Evolutionary conservation across 2,113 vertebrate species (phyloP), one percentile per base, ranked within the genome.

Genomic region (Petrocephalus microphthalmus): DNA sequence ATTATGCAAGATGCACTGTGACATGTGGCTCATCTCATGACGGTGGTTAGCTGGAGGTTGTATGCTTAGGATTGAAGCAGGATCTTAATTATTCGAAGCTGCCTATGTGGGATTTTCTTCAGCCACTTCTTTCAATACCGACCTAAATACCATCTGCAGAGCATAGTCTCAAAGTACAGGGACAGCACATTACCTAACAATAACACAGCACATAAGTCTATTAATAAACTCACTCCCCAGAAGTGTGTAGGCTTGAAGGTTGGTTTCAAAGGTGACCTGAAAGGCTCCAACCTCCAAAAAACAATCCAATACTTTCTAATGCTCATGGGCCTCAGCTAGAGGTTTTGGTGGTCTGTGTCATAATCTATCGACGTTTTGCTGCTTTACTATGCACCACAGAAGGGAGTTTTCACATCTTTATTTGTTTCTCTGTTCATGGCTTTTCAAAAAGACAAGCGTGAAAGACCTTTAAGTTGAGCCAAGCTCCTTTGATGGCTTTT

Each of bases 41-140:
- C 84, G 78, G 57, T 88, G 52, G 89, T 60, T 87, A 57, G 88
- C 89, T 85, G 87, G 37, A 22, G 56, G 5, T 82, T 56, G 49
- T 56, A 37, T 74, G 81, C 86, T 87, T 88, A 47, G n/a, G 37
- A 83, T 19, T 83, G 37, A 42, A 1, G 78, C 47, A 87, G 86
- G 10, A 88, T 84, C 11, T 88, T 91, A 85, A 90, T 87, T 83
- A 89, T 89, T 42, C 37, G 86, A 84, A 87, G 88, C 81, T 71
- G 11, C 56, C 74, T 64, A 88, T 71, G 89, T 88, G 56, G 60
- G 60, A 89, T 92, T 91, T 89, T 90, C 78, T 84, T 88, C 22
- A 20, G 37, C 22, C 42, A 25, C 81, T 19, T 89, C 87, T 91
- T 11, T 13, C 89, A 49, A 88, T 74, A 52, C 89, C 51, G 91